phyloP scores from a whole-genome alignment of 2,888 invertebrate genomes.

The Drosophila picticornis region DNA sequence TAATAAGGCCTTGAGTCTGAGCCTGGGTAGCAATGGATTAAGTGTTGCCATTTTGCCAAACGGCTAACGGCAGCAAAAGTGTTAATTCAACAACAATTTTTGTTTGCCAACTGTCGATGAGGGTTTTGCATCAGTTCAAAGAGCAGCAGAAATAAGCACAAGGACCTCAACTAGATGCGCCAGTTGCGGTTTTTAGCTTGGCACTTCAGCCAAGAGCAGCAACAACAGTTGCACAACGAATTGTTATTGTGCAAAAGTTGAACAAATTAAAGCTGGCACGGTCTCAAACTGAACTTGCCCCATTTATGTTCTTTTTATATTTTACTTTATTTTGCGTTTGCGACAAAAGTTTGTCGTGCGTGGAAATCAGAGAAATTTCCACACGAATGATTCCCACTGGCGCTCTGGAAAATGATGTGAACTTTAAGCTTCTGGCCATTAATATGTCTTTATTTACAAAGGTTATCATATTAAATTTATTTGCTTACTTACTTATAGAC shows the following conservation, averaged over 20 bases:
- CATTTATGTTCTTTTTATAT: conserved; percentile 4
- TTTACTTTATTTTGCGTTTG: conserved; percentile 5
- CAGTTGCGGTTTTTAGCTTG: conserved; percentile 54
- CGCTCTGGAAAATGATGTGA: conserved; percentile 34
- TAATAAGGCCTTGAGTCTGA: neutral
- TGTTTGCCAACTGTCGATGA: conserved; percentile 3
- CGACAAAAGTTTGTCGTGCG: conserved; percentile 57
- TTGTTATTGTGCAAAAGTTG: conserved; percentile 16
- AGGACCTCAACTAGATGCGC: conserved; percentile 46
- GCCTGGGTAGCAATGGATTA: neutral
- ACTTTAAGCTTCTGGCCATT: conserved; percentile 40
- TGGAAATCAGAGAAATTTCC: conserved; percentile 57
- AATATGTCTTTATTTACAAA: conserved; percentile 8
- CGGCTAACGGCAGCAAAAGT: conserved; percentile 10
- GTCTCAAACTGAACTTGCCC: conserved; percentile 7
- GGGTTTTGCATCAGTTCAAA: conserved; percentile 32
- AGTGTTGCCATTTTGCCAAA: conserved; percentile 6
- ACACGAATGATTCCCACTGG: conserved; percentile 39
- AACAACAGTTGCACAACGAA: conserved; percentile 25
- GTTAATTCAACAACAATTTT: conserved; percentile 36
- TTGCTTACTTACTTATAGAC: conserved; percentile 9
- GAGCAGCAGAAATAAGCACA: conserved; percentile 70
- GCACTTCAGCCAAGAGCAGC: conserved; percentile 21
- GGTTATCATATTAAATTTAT: conserved; percentile 4
- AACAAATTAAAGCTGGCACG: conserved; percentile 3